Base-by-base conservation (phyloP, 1,140 invertebrate genomes). In the Tachypleus tridentatus region DNA sequence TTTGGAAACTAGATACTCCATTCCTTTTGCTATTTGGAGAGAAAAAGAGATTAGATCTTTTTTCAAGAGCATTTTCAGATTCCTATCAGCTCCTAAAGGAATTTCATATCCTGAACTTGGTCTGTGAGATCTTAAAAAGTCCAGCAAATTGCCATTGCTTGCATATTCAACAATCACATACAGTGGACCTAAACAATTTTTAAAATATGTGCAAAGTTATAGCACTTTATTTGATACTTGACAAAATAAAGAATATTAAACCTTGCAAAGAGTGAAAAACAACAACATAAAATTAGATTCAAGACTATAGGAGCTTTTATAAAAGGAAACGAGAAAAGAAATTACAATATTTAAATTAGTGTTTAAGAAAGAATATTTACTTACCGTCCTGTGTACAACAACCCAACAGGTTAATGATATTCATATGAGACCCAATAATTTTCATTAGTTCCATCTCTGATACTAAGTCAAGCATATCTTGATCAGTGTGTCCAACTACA, bases 361-460 rank as follows among this genome's bases (percentile, higher is more conserved):
- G 47, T 61, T 54, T 54, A 8, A 61, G n/a, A 29, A 9, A 47
- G n/a, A 62, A n/a, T 10, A 60, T 7, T 62, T 7, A 65, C 54
- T 64, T 69, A 78, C 78, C 94, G 67, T 87, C 86, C 76, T 97
- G 93, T 3, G 94, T 98, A 76, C 95, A 98, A 73, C 93, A 97
- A 4, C 96, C 97, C 9, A 99, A 75, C 5, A 99, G 77, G 76
- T 96, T 96, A 71, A 99, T 97, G 63, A 99, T 98, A 75, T 99
- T 98, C 49, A 89, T 87, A 75, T 99, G 93, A 71, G 90, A 89
- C 11, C 97, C 97, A 63, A 99, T 97, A 75, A 97, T 97, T 76
- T 98, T 98, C 94, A 98, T 98, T 80, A 97, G 91, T 76, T 98
- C 94, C 91, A 98, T 97, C 79, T 99, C 97, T 0, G 91, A 91